A percentile compares a stretch with the other conserved stretches of the same genome.
Conservation (phyloP, 2,113 vertebrate species). For the Podocnemis expansa region DNA sequence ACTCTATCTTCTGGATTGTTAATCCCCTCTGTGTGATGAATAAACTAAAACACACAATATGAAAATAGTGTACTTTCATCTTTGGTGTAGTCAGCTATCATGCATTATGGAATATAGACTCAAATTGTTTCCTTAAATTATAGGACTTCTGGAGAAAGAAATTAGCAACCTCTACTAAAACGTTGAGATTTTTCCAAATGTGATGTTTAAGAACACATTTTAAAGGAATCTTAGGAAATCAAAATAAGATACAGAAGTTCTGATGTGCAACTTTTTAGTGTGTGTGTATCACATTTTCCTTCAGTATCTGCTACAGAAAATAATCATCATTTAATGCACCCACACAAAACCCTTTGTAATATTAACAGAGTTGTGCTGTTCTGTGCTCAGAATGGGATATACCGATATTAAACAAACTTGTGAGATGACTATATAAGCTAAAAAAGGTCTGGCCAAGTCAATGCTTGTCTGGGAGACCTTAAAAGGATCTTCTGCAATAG, state of each 20-base stretch:
- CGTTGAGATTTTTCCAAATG: background rate
- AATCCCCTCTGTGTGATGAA: background rate
- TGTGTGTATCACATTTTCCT: background rate
- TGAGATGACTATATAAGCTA: background rate
- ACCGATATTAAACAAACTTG: fast-evolving
- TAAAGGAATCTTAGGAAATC: background rate
- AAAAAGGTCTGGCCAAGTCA: background rate
- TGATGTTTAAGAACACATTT: too few species aligned
- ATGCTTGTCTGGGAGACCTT: background rate
- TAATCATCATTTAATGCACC: background rate
- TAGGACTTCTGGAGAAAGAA: background rate
- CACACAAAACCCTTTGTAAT: background rate
- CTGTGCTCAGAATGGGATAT: fast-evolving
- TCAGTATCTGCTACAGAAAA: background rate
- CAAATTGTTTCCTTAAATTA: background rate
- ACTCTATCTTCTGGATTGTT: background rate
- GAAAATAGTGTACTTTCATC: background rate
- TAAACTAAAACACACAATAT: background rate
- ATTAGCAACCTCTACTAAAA: background rate
- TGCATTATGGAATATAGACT: background rate
- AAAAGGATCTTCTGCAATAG: background rate
- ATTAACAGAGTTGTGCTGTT: background rate
- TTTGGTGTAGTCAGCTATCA: background rate
- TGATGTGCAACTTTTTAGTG: background rate
- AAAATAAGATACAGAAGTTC: background rate